These are phyloP conservation scores for Drosophila kepulauana DNA, from an alignment of 1,140 invertebrate genomes.

Conservation along the genomic window DNA sequence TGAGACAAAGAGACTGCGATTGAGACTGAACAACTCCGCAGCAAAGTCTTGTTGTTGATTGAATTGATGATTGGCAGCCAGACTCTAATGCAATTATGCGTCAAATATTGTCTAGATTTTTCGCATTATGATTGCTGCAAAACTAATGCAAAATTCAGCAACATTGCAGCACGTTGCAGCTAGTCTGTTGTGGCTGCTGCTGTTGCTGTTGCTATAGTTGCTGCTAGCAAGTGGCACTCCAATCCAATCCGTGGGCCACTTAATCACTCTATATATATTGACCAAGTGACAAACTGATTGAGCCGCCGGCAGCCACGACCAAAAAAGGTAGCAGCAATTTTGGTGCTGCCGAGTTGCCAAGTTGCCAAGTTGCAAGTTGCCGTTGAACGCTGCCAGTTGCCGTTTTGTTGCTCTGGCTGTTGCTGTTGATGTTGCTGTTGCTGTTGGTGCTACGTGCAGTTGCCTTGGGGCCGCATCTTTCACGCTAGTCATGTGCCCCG, in stretches of 20 bases:
- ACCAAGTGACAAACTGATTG: constrained; percentile 79
- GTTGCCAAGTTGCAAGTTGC: constrained; percentile 32
- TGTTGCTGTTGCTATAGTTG: neutral
- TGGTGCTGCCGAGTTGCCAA: constrained; percentile 43
- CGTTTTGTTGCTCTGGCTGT: constrained; percentile 4
- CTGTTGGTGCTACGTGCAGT: constrained; percentile 52
- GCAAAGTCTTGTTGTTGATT: constrained; percentile 46
- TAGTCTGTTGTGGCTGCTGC: constrained; percentile 29
- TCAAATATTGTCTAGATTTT: constrained; percentile 78
- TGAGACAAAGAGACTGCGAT: constrained; percentile 19
- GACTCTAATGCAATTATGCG: constrained; percentile 74
- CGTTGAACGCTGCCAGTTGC: constrained; percentile 41
- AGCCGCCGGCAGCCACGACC: constrained; percentile 77
- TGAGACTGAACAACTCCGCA: neutral
- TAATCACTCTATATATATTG: constrained; percentile 83
- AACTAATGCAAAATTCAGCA: constrained; percentile 47
- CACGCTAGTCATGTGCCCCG: constrained; percentile 39
- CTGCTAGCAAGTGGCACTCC: constrained; percentile 43
- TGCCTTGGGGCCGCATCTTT: constrained; percentile 51
- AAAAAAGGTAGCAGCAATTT: constrained; percentile 82
- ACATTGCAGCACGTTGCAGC: constrained; percentile 64
- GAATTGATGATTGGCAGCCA: constrained; percentile 72
- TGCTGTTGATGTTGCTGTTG: constrained; percentile 25
- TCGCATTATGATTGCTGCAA: constrained; percentile 62
- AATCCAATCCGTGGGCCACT: constrained; percentile 70